Conservation (phyloP, 2,888 invertebrate species). For the Cerastis leucographa region DNA sequence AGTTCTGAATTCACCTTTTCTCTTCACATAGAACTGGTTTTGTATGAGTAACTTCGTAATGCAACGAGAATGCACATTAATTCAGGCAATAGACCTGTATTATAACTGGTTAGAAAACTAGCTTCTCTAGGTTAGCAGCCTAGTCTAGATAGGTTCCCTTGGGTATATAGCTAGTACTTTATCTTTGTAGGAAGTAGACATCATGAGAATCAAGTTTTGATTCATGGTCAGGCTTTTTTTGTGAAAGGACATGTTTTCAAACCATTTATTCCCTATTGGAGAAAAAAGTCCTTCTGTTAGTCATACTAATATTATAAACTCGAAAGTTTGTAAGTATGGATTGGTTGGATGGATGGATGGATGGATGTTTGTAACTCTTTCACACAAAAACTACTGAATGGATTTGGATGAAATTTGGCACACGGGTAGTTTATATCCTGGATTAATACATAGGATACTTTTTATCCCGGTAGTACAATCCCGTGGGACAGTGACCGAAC, state of each 20-base stretch:
- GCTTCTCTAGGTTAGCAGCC: constrained; percentile 22
- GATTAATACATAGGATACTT: too few species aligned
- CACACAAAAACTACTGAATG: too few species aligned
- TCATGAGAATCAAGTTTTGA: not conserved
- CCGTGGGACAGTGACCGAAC: too few species aligned
- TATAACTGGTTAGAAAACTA: constrained; percentile 59
- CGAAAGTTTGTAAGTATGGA: too few species aligned
- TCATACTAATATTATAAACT: too few species aligned
- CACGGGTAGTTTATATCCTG: too few species aligned
- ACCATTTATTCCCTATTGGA: not conserved
- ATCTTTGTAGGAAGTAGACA: not conserved
- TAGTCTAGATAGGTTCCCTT: constrained; percentile 15
- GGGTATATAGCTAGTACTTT: not conserved
- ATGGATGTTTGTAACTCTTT: too few species aligned
- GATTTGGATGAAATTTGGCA: too few species aligned
- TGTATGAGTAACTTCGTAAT: constrained; percentile 2
- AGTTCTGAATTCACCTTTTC: not conserved
- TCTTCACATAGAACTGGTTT: constrained; percentile 18
- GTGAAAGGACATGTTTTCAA: not conserved
- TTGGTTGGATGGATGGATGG: too few species aligned
- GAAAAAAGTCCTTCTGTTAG: not conserved
- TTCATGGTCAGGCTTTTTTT: not conserved
- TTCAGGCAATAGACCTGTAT: constrained; percentile 39
- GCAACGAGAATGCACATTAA: constrained; percentile 35
- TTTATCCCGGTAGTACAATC: too few species aligned